Conservation (phyloP, 2,797 vertebrate species). For the Neosilurus mollespiculum region DNA sequence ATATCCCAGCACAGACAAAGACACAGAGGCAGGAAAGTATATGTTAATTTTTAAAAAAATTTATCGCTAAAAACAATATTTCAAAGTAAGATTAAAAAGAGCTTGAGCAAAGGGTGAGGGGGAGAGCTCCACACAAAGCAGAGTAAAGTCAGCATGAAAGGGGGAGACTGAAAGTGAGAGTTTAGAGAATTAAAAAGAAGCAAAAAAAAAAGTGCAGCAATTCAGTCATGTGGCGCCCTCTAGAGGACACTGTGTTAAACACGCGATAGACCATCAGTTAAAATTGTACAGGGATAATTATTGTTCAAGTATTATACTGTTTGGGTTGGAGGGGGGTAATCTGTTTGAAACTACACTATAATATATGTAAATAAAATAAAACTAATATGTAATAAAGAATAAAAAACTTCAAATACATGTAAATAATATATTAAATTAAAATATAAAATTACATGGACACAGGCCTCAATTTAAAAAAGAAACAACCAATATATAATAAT, state of each 20-base stretch:
- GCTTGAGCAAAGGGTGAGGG: not conserved
- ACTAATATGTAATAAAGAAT: not conserved
- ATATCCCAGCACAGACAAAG: not conserved
- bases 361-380: not conserved
- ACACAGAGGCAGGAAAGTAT: not conserved
- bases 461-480: not conserved
- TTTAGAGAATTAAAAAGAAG: too few relatives aligned
- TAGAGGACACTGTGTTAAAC: slow-evolving; percentile 19
- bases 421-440: not conserved
- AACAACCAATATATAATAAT: too few relatives aligned
- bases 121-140: not conserved
- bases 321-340: not conserved
- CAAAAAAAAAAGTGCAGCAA: not conserved
- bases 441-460: not conserved
- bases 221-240: slow-evolving; percentile 45
- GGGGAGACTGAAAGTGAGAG: slow-evolving; percentile 19
- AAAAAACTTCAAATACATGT: not conserved
- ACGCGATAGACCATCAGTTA: too few relatives aligned
- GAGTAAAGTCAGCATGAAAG: slow-evolving; percentile 13
- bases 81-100: not conserved
- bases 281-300: not conserved
- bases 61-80: not conserved
- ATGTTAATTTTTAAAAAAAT: too few relatives aligned
- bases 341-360: not conserved
- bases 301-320: not conserved